A percentile compares a stretch with the other conserved stretches of the same genome.
Evolutionary conservation across 2,797 vertebrate species (phyloP).

Genomic region (Pseudochaenichthys georgianus): DNA sequence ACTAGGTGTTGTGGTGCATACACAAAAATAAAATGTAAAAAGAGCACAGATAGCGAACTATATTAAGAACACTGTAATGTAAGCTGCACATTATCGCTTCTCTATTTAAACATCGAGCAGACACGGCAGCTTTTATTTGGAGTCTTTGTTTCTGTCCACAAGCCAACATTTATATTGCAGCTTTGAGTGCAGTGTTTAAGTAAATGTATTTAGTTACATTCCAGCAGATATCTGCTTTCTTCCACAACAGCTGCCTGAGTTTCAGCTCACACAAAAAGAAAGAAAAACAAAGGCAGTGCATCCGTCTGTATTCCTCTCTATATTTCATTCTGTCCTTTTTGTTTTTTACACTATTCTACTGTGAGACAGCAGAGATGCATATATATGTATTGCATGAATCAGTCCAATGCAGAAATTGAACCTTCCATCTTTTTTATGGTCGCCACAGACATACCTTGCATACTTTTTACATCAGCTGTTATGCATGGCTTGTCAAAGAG

Average conservation of each 20-base stretch:
- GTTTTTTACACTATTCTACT: background rate
- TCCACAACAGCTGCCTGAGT: slow-evolving; percentile 21
- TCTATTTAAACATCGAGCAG: too few species aligned
- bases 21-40: too few species aligned
- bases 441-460: slow-evolving; percentile 2
- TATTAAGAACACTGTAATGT: background rate
- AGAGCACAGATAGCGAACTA: too few species aligned
- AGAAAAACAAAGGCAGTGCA: background rate
- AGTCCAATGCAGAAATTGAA: background rate
- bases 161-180: background rate
- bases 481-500: background rate
- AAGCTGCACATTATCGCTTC: background rate
- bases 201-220: background rate
- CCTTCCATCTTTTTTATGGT: background rate
- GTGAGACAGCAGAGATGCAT: background rate
- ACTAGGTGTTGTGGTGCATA: too few species aligned
- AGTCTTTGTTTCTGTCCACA: background rate
- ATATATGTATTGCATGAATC: slow-evolving; percentile 4
- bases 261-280: slow-evolving; percentile 11
- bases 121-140: background rate
- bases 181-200: too few species aligned
- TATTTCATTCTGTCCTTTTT: background rate
- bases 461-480: slow-evolving; percentile 11
- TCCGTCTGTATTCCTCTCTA: background rate
- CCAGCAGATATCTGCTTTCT: background rate